Evolutionary conservation across 1,140 invertebrate genomes (phyloP).

Genomic region (Achatina immaculata): DNA sequence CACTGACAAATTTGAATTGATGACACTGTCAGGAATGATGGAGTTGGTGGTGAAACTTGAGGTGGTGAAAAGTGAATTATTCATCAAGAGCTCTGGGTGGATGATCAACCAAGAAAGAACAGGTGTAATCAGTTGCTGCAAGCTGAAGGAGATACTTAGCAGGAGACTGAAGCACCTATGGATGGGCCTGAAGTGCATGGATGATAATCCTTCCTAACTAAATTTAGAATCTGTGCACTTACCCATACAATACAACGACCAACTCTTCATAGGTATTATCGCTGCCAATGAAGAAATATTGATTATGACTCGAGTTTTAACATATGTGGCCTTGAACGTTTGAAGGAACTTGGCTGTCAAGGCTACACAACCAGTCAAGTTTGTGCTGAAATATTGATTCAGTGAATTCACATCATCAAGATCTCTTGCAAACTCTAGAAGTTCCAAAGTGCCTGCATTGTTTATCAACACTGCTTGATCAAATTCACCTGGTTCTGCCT

Average conservation of each 20-base stretch:
- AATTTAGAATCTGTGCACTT: too few species aligned
- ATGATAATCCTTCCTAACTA: too few species aligned
- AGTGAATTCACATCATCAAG: constrained; percentile 72
- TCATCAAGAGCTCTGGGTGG: too few species aligned
- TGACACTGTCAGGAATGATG: too few species aligned
- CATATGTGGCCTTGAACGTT: constrained; percentile 70
- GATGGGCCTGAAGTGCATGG: too few species aligned
- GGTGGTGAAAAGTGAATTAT: too few species aligned
- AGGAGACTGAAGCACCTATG: too few species aligned
- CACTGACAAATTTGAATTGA: too few species aligned
- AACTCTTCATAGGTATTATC: constrained; percentile 81
- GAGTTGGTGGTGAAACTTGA: too few species aligned
- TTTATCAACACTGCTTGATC: constrained; percentile 84
- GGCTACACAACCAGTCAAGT: constrained; percentile 83
- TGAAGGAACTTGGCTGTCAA: constrained; percentile 84
- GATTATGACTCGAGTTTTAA: constrained; percentile 77
- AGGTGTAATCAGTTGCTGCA: too few species aligned
- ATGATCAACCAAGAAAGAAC: too few species aligned
- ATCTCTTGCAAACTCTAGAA: constrained; percentile 75
- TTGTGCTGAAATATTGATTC: constrained; percentile 80
- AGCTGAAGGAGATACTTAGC: too few species aligned
- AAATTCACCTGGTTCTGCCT: constrained; percentile 72
- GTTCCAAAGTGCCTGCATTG: constrained; percentile 88
- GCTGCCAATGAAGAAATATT: constrained; percentile 91
- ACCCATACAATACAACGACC: constrained; percentile 86